Conservation (phyloP, 2,113 vertebrate species). For the Aegithalos caudatus region DNA sequence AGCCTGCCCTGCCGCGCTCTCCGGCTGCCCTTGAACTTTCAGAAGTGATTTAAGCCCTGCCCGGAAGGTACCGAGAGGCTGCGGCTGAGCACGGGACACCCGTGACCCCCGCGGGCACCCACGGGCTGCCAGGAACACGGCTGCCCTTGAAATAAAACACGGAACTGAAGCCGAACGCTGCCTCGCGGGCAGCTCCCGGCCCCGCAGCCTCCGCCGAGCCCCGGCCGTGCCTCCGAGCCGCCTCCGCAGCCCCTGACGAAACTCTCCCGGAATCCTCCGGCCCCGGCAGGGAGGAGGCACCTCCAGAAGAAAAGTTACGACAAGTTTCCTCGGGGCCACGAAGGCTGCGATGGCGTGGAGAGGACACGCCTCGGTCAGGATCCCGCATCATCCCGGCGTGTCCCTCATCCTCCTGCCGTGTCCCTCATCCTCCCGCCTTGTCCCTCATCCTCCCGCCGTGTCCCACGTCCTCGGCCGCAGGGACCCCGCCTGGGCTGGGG, state of each 20-base stretch:
- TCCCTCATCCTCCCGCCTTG: not conserved
- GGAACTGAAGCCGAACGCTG: not conserved
- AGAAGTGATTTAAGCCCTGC: not conserved
- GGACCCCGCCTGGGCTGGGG: not conserved
- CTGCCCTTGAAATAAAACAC: not conserved
- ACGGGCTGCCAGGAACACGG: accelerated
- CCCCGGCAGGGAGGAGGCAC: not conserved
- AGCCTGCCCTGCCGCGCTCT: accelerated
- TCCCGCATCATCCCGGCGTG: no score
- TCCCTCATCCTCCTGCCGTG: not conserved
- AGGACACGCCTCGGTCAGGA: not conserved
- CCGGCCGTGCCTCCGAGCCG: not conserved
- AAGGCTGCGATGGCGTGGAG: not conserved
- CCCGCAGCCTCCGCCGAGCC: not conserved
- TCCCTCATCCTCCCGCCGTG: no score
- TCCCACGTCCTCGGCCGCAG: not conserved
- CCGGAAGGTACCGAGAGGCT: not conserved
- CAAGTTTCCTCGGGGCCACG: not conserved
- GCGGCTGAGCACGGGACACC: not conserved
- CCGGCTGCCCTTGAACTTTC: not conserved
- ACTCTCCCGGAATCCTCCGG: not conserved
- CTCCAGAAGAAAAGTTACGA: not conserved
- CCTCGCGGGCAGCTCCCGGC: not conserved
- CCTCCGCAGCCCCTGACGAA: not conserved
- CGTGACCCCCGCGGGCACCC: not conserved